phyloP scores from a whole-genome alignment of 2,113 vertebrate genomes.

The Laterallus jamaicensis region DNA sequence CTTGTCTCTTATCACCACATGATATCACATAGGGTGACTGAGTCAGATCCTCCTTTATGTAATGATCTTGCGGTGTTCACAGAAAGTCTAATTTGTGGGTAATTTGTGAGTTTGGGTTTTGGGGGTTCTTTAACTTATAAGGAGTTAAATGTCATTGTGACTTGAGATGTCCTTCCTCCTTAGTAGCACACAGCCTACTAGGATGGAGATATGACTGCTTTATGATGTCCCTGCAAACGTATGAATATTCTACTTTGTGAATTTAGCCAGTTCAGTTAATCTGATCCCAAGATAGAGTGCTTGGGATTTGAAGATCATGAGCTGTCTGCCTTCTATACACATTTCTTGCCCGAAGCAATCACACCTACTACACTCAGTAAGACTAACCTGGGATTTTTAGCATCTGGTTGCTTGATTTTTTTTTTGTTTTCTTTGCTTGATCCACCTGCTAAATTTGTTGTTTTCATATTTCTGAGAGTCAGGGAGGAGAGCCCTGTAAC shows the following conservation, averaged over 20 bases:
- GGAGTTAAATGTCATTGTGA: not conserved
- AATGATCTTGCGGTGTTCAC: not conserved
- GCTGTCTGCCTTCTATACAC: not conserved
- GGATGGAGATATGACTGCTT: not conserved
- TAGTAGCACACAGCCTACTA: not conserved
- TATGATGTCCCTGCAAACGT: not conserved
- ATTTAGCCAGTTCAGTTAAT: not conserved
- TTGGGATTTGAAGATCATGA: not conserved
- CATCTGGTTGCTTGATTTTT: not conserved
- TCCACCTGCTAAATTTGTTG: not conserved
- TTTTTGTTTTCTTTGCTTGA: not conserved
- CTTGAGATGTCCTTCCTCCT: not conserved
- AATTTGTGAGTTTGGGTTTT: not conserved
- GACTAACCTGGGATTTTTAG: not conserved
- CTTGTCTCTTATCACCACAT: not conserved
- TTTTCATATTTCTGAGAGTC: not conserved
- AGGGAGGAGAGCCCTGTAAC: accelerated
- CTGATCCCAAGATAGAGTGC: not conserved
- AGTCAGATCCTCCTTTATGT: not conserved
- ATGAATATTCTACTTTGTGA: not conserved
- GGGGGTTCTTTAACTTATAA: not conserved
- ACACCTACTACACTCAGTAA: not conserved
- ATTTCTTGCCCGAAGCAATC: not conserved
- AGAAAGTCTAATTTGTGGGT: not conserved
- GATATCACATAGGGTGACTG: not conserved